A percentile compares a stretch with the other conserved stretches of the same genome.
Evolutionary conservation across 2,113 vertebrate species (phyloP).

Genomic region (Myiopsitta monachus): DNA sequence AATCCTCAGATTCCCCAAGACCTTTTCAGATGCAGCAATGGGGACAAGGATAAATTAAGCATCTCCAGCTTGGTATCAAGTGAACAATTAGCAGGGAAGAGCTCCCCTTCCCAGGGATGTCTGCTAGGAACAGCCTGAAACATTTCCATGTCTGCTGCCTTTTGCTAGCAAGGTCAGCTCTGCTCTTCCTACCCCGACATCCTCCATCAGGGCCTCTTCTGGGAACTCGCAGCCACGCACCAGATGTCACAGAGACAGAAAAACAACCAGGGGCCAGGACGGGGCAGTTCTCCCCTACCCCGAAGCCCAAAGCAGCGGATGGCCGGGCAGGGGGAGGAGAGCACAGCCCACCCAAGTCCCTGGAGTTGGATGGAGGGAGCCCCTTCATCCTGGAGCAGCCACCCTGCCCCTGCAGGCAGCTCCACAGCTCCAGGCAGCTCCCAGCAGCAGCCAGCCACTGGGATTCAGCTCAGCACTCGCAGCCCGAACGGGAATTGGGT

Average conservation of each 20-base stretch:
- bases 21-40: neutral
- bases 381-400: neutral
- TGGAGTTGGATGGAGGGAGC: neutral
- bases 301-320: neutral
- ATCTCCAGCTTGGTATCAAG: neutral
- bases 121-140: constrained; percentile 14
- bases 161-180: constrained; percentile 38
- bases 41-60: neutral
- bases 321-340: rapidly evolving
- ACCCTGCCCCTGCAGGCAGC: neutral
- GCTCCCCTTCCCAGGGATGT: neutral
- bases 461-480: neutral
- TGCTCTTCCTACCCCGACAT: constrained; percentile 26
- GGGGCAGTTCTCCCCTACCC: neutral
- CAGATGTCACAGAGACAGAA: constrained; percentile 55
- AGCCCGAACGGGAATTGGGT: neutral
- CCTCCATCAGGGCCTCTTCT: constrained; percentile 55
- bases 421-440: neutral
- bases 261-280: constrained; percentile 21
- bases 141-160: constrained; percentile 26
- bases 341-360: rapidly evolving
- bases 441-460: neutral
- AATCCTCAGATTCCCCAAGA: neutral
- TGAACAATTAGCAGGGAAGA: constrained; percentile 12
- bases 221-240: neutral